Evolutionary conservation across 2,797 vertebrate genomes (phyloP).

Genomic region (Gorsachius magnificus): DNA sequence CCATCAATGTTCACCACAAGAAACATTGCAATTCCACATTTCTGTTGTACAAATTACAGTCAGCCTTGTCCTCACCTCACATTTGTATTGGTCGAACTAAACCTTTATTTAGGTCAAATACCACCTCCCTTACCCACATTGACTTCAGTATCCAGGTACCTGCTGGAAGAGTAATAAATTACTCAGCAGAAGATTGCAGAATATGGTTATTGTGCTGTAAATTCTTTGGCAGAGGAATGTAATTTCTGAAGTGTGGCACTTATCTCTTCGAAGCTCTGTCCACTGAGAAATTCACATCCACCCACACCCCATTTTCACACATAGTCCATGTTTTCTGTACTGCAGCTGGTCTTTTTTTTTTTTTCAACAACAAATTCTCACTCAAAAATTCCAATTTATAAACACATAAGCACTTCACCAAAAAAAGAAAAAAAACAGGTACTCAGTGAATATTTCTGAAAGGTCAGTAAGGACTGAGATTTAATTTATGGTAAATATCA

Average conservation of each 20-base stretch:
- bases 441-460: neutral
- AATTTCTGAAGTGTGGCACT: neutral
- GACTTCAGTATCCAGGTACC: neutral
- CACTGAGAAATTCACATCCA: neutral
- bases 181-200: neutral
- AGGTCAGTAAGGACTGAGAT: neutral
- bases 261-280: neutral
- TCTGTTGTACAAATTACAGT: neutral
- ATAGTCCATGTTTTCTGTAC: neutral
- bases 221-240: neutral
- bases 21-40: neutral
- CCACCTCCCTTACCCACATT: neutral
- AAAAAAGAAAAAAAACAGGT: neutral
- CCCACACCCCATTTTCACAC: accelerated
- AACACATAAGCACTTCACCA: neutral
- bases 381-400: neutral
- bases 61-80: neutral
- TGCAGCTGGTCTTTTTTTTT: neutral
- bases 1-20: neutral
- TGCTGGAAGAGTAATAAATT: neutral
- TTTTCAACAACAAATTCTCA: neutral
- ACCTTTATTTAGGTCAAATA: neutral
- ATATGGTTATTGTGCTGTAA: neutral
- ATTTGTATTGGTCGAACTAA: neutral
- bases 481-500: neutral